Evolutionary conservation across 1,140 invertebrate species (phyloP), one percentile per base, ranked within the genome.

Genomic region (Copidosoma floridanum): DNA sequence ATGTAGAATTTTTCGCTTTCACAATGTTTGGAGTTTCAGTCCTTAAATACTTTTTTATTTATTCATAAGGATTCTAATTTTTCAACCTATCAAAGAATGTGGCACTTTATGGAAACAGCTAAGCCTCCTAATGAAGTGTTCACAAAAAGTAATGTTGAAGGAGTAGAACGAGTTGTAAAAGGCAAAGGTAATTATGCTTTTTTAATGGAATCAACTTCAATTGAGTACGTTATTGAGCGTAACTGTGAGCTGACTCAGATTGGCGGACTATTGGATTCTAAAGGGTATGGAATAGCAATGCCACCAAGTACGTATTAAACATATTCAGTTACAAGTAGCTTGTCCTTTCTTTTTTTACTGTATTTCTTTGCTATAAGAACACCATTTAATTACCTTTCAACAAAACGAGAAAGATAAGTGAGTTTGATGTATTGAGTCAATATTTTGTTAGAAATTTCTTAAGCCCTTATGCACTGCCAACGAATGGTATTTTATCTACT

Each of bases 241-340:
- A 92, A 94, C 71, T 97, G 94, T 71, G 90, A 95, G 67, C 83
- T 96, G 2, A 93, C 91, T 3, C 91, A 95, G 83, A 88, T 96
- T 35, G 94, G 93, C 10, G 89, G 91, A 27, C 87, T 94, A 77
- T 78, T 97, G 21, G 94, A 96, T 72, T 94, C 91, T 0, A 96
- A 96, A 74, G 92, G 93, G 71, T 95, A 95, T 73, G 93, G 93
- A 43, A 93, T 96, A 58, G 93, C 92, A n/a, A 90, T 93, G 81
- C 91, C 92, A 37, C 92, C 91, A 71, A 93, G 93, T 94, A 84
- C 86, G 86, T 81, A 37, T 8, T 32, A 8, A 32, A 32, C 29
- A 32, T 8, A 32, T 32, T 32, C 6, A 32, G 12, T 6, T 32
- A 32, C 29, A 8, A 32, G 6, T 32, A 32, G 12, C 29, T 32